Percentiles rank a stretch among this genome's conserved stretches.
Evolutionary conservation across 2,888 invertebrate genomes (phyloP).

Genomic region (Melinopterus prodromus): DNA sequence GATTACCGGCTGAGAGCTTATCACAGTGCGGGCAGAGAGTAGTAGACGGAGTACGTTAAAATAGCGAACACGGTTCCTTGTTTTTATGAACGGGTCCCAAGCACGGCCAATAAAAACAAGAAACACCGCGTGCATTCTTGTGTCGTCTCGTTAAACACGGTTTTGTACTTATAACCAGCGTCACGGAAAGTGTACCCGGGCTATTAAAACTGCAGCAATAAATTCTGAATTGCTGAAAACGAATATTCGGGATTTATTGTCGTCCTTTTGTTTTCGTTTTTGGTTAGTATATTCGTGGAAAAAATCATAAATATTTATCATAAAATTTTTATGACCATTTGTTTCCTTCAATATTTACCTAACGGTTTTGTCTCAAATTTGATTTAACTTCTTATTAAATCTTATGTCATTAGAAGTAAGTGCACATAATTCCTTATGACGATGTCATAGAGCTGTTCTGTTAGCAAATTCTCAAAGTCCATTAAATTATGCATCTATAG

Average conservation of each 20-base stretch:
- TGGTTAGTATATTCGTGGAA: background rate
- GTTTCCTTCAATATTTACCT: too few species aligned
- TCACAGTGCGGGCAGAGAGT: background rate
- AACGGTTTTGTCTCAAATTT: too few species aligned
- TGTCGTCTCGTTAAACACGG: background rate
- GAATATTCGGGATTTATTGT: background rate
- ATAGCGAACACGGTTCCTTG: background rate
- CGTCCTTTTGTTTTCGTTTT: background rate
- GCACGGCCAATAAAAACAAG: background rate
- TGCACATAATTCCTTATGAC: too few species aligned
- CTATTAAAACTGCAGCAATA: constrained; percentile 4
- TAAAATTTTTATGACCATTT: too few species aligned
- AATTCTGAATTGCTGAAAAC: background rate
- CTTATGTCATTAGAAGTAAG: too few species aligned
- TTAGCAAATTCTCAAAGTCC: too few species aligned
- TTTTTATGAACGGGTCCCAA: background rate
- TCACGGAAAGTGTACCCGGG: background rate
- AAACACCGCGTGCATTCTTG: background rate
- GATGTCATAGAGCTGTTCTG: too few species aligned
- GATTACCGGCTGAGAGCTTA: background rate
- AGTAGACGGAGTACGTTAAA: background rate
- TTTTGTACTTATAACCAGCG: background rate
- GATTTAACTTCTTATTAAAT: too few species aligned
- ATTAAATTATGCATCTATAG: too few species aligned
- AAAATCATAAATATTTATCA: too few species aligned